Evolutionary conservation across 2,797 vertebrate species (phyloP), one percentile per base, ranked within the genome.

Genomic region (Synanceia verrucosa): DNA sequence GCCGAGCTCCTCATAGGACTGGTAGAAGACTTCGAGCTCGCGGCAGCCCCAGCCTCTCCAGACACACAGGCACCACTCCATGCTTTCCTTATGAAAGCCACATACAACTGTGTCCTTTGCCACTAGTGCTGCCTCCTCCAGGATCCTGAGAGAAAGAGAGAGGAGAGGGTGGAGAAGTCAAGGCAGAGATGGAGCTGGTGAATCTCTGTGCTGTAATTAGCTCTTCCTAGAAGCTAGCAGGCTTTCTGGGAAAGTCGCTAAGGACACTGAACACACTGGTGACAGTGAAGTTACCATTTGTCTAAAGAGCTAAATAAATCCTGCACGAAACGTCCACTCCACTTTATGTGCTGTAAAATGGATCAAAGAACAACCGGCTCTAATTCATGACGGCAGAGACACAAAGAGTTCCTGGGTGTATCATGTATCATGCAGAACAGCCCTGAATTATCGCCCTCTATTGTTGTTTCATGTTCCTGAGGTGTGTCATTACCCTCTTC

Each of bases 11-110:
- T 99, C 97, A 0, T 95, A 97, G 70, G 95, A 94, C 87, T 93
- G 95, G 95, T 98, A 97, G 95, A 99, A 98, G 85, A 96, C 57
- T 64, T 97, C 95, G 71, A 99, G 96, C 80, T 98, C 96, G 9
- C 73, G 83, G 88, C 91, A 61, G 21, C 96, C 96, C 98, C 98
- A 99, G 91, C 94, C 94, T 84, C 96, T 94, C 98, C 97, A 99
- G 89, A 97, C 96, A 77, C 96, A 95, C 88, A 99, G 94, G 92
- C 95, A 94, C 96, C 96, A 96, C 85, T 95, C 95, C 21, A 1
- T 89, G 87, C 89, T 92, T 78, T 96, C 93, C 0, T 94, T 95
- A 60, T 82, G 90, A 70, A 97, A 96, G 92, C 96, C 96, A 46
- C 98, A 99, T 62, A 97, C 96, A 47, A 98, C 96, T 0, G 94